phyloP scores from a whole-genome alignment of 1,140 invertebrate genomes.

The Hypsibius dujardini region DNA sequence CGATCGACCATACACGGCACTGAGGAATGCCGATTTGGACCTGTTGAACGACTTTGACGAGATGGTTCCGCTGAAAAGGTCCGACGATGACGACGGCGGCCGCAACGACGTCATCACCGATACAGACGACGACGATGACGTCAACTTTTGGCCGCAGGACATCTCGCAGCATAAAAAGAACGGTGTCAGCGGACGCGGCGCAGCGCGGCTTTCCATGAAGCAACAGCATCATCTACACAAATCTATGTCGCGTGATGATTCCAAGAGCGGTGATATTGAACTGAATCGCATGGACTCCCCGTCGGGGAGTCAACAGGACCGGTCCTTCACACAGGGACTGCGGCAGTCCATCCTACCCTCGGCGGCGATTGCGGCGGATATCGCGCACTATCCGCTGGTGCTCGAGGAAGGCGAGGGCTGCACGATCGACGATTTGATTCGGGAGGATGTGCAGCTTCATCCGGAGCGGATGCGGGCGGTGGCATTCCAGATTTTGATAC shows the following conservation, averaged over 20 bases:
- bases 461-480: background rate
- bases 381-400: slow-evolving; percentile 13
- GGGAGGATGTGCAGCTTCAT: background rate
- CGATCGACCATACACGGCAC: background rate
- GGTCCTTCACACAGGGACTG: background rate
- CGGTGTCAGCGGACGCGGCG: background rate
- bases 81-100: background rate
- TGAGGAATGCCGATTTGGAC: background rate
- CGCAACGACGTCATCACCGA: background rate
- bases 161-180: background rate
- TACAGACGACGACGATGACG: background rate
- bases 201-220: background rate
- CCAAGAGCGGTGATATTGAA: too few relatives aligned
- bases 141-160: background rate
- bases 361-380: background rate
- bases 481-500: background rate
- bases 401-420: background rate
- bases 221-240: too few relatives aligned
- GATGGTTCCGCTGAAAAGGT: background rate
- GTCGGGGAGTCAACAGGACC: too few relatives aligned
- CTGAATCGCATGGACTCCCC: too few relatives aligned
- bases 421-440: slow-evolving; percentile 7
- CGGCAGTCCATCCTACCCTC: background rate
- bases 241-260: too few relatives aligned
- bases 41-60: too few relatives aligned